A percentile compares a stretch with the other conserved stretches of the same genome.
phyloP scores from a whole-genome alignment of 2,888 invertebrate genomes.

The Oxyscelio sp. region DNA sequence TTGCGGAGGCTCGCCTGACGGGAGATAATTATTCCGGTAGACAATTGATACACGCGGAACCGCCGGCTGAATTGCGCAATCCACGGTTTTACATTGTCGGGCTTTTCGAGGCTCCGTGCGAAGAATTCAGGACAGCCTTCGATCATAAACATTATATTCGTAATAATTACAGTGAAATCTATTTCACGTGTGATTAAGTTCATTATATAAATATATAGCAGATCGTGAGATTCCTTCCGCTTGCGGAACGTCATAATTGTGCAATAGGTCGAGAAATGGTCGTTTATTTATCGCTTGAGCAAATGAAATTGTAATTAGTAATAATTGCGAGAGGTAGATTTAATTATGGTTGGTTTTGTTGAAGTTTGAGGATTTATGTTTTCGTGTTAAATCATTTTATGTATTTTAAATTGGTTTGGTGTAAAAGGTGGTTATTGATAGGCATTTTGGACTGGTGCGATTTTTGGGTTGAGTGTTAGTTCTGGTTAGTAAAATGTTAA shows the following conservation, averaged over 20 bases:
- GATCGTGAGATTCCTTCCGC: conserved; percentile 5
- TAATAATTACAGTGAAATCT: conserved; percentile 59
- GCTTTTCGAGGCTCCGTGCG: conserved; percentile 33
- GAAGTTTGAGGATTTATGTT: no score
- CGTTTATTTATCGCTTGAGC: neutral
- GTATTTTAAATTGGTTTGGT: no score
- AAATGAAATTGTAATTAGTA: no score
- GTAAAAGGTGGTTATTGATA: no score
- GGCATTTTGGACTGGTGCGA: no score
- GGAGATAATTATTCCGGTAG: conserved; percentile 15
- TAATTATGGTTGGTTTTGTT: no score
- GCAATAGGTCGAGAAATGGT: neutral
- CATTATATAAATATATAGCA: conserved; percentile 56
- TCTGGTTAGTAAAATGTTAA: no score
- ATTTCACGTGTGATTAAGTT: conserved; percentile 65
- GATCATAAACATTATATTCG: conserved; percentile 36
- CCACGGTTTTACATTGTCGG: conserved; percentile 20
- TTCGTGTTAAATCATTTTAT: no score
- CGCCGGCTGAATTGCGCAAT: conserved; percentile 23
- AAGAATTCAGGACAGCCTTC: conserved; percentile 46
- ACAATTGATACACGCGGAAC: conserved; percentile 24
- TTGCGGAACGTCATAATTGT: conserved; percentile 22
- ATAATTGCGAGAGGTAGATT: no score
- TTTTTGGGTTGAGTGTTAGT: no score
- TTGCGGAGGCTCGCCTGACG: neutral